Evolutionary conservation across 1,140 invertebrate genomes (phyloP).

Genomic region (Neodiprion pinetum): DNA sequence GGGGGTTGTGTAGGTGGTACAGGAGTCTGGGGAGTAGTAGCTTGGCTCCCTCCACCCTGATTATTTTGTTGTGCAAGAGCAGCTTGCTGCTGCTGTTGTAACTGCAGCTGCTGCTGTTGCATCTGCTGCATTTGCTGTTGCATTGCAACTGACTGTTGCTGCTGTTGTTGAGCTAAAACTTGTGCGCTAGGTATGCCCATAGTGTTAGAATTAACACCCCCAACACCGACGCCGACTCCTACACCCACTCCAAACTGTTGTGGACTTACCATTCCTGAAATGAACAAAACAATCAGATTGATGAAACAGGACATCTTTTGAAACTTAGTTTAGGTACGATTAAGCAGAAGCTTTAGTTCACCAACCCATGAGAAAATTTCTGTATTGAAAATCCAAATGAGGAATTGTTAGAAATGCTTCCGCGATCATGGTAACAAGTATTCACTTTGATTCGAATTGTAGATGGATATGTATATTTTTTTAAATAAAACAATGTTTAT

Average conservation of each 20-base stretch:
- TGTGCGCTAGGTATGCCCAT: slow-evolving; percentile 56
- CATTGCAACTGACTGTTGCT: slow-evolving; percentile 47
- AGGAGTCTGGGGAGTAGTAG: slow-evolving; percentile 54
- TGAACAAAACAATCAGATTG: slow-evolving; percentile 25
- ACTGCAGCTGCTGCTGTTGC: slow-evolving; percentile 52
- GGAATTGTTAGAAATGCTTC: background rate
- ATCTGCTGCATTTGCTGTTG: slow-evolving; percentile 43
- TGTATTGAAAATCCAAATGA: slow-evolving; percentile 12
- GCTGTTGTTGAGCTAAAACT: slow-evolving; percentile 51
- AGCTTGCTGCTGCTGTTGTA: slow-evolving; percentile 53
- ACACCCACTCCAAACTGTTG: slow-evolving; percentile 56
- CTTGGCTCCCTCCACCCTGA: slow-evolving; percentile 40
- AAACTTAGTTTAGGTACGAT: background rate
- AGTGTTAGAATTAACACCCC: slow-evolving; percentile 45
- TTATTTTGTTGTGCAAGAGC: slow-evolving; percentile 54
- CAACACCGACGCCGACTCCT: slow-evolving; percentile 38
- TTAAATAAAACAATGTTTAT: too few relatives aligned
- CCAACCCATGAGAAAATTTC: background rate
- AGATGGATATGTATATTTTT: too few relatives aligned
- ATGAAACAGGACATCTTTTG: background rate
- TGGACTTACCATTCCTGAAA: slow-evolving; percentile 51
- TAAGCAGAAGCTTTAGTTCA: slow-evolving; percentile 11
- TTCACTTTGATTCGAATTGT: too few relatives aligned
- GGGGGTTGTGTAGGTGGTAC: slow-evolving; percentile 59
- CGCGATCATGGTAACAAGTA: slow-evolving; percentile 2